Evolutionary conservation across 2,888 invertebrate genomes (phyloP).

Genomic region (Palloptera scutellata): DNA sequence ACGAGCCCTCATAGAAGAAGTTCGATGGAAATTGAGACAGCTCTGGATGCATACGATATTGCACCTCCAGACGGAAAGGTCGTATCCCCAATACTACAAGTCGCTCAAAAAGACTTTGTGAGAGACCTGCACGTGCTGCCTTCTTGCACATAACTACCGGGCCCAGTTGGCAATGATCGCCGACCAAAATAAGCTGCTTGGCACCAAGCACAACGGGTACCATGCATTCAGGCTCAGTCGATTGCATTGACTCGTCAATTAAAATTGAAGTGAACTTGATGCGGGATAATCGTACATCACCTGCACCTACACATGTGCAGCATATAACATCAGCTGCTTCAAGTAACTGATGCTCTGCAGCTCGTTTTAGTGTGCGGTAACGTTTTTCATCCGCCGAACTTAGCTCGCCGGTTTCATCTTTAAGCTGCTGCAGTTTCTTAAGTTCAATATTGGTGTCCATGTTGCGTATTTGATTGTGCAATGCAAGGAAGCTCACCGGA

Average conservation of each 20-base stretch:
- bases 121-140: slow-evolving; percentile 95
- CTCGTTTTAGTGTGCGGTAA: slow-evolving; percentile 88
- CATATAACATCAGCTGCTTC: slow-evolving; percentile 99
- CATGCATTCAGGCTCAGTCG: slow-evolving; percentile 98
- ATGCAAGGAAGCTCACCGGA: slow-evolving; percentile 92
- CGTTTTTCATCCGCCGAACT: slow-evolving; percentile 95
- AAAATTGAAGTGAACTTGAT: slow-evolving; percentile 96
- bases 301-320: slow-evolving; percentile 98
- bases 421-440: slow-evolving; percentile 92
- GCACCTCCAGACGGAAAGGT: slow-evolving; percentile 95
- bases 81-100: slow-evolving; percentile 96
- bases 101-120: slow-evolving; percentile 96
- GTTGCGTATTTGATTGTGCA: slow-evolving; percentile 97
- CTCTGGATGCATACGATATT: slow-evolving; percentile 99
- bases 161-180: slow-evolving; percentile 98
- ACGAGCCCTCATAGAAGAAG: slow-evolving; percentile 98
- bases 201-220: slow-evolving; percentile 98
- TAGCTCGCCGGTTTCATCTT: slow-evolving; percentile 98
- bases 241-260: slow-evolving; percentile 97
- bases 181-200: slow-evolving; percentile 94
- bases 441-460: slow-evolving; percentile 93
- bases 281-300: slow-evolving; percentile 91
- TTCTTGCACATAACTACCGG: slow-evolving; percentile 99
- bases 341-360: slow-evolving; percentile 87
- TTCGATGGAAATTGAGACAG: slow-evolving; percentile 97